phyloP scores from a whole-genome alignment of 2,888 invertebrate species.

The Trissolcus japonicus region DNA sequence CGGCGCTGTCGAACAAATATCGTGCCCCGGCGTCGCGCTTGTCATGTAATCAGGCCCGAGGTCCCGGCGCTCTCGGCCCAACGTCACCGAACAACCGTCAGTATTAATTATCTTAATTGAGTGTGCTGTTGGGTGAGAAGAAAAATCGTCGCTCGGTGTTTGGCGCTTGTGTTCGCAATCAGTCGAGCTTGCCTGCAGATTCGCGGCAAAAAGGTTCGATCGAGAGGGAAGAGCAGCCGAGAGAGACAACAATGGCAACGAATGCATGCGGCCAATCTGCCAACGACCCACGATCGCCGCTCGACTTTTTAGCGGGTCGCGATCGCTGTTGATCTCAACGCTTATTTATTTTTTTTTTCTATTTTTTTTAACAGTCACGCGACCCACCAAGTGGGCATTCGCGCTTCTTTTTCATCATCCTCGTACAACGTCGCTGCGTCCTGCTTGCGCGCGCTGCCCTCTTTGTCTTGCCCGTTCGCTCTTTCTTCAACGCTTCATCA shows the following conservation, averaged over 20 bases:
- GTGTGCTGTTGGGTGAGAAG: conserved; percentile 14
- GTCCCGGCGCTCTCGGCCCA: conserved; percentile 1
- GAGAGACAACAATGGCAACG: conserved; percentile 25
- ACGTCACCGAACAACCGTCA: conserved; percentile 1
- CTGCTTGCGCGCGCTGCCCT: conserved; percentile 16
- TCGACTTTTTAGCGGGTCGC: background rate
- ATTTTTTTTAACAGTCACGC: background rate
- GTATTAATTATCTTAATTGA: conserved; percentile 5
- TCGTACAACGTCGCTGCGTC: conserved; percentile 10
- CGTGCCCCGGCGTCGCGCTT: conserved; percentile 19
- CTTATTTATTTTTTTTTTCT: no score
- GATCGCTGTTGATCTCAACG: background rate
- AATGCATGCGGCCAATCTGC: conserved; percentile 1
- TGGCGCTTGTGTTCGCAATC: background rate
- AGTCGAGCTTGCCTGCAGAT: background rate
- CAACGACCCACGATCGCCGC: conserved; percentile 4
- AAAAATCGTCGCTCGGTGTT: background rate
- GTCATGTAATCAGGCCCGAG: conserved; percentile 13
- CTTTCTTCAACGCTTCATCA: conserved; percentile 20
- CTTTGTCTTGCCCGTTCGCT: conserved; percentile 25
- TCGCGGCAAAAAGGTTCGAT: conserved; percentile 1
- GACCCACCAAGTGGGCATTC: conserved; percentile 4
- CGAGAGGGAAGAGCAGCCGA: background rate
- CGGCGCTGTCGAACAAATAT: conserved; percentile 13
- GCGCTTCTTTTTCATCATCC: conserved; percentile 6